Conservation (phyloP, 2,113 vertebrate species). For the Scytalopus superciliaris region DNA sequence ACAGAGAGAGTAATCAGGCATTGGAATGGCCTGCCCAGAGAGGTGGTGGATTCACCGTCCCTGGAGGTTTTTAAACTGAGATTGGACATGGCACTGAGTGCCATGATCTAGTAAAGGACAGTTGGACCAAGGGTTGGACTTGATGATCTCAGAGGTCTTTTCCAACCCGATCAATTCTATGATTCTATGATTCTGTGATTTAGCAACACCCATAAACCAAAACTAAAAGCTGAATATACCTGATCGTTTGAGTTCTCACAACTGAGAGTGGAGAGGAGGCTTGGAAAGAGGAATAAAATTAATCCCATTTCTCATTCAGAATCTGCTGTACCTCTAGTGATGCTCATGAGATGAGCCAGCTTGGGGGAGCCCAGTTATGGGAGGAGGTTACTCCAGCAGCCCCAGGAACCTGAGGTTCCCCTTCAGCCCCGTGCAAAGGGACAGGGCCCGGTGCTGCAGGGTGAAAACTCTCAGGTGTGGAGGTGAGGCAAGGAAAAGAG, state of each 20-base stretch:
- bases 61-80: too few relatives aligned
- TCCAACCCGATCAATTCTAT: too few relatives aligned
- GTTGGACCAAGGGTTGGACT: too few relatives aligned
- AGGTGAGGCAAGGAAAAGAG: rapidly evolving
- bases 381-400: not conserved
- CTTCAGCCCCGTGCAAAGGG: not conserved
- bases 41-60: too few relatives aligned
- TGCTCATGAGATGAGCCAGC: not conserved
- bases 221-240: not conserved
- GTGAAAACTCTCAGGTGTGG: not conserved
- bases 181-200: too few relatives aligned
- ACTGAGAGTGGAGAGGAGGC: not conserved
- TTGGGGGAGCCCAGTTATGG: not conserved
- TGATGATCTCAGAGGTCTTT: too few relatives aligned
- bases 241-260: not conserved
- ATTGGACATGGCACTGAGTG: too few relatives aligned
- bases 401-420: not conserved
- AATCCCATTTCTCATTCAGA: not conserved
- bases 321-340: not conserved
- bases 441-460: not conserved
- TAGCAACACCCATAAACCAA: not conserved
- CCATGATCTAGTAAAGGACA: too few relatives aligned
- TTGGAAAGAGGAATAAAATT: not conserved
- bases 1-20: too few relatives aligned
- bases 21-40: too few relatives aligned